Base-by-base conservation (phyloP, 2,113 vertebrate species). In the Sorex fumeus region DNA sequence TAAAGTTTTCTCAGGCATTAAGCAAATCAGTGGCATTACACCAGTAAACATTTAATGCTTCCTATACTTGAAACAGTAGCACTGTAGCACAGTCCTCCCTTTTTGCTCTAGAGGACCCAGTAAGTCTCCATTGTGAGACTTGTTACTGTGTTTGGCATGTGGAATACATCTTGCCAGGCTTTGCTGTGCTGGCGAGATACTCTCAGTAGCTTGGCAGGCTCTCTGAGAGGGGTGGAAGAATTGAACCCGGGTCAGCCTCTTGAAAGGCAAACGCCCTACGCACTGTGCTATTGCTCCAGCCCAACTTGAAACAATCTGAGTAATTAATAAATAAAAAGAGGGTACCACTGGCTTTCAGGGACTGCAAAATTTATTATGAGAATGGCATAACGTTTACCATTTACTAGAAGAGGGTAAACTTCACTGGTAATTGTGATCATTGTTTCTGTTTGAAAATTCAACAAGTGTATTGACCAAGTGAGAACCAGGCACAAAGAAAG, bases 391-490 rank as follows among this genome's bases (percentile, higher is more conserved):
- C 40, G 7, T 40, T 40, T 40, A 7, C 19, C 40, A 40, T 40
- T 40, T 40, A 7, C 19, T 21, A 66, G 15, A 76, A 16, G 28
- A 50, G 19, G 70, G 23, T 27, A 43, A 71, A 67, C 2, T 32
- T 78, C 18, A 90, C 3, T 11, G 77, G 84, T 12, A 92, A 72
- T 89, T 88, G 30, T 77, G 30, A 47, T 74, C 23, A 70, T 74
- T n/a, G 19, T 81, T 84, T 91, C 40, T 87, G 19, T 84, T 50
- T 62, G 34, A 81, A 88, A 75, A 27, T 50, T 89, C 50, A 74
- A 27, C 12, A 89, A 84, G 82, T 84, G 77, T 25, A 25, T 32
- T 64, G 6, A 10, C 28, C 21, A 27, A 64, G 23, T 87, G 57
- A 91, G 81, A 88, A 40, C 75, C 6, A 71, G 67, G 12, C 15